Evolutionary conservation across 92 coral and sea anemone species (phyloP), one percentile per base, ranked within the genome.

Genomic region (Galaxea fascicularis): DNA sequence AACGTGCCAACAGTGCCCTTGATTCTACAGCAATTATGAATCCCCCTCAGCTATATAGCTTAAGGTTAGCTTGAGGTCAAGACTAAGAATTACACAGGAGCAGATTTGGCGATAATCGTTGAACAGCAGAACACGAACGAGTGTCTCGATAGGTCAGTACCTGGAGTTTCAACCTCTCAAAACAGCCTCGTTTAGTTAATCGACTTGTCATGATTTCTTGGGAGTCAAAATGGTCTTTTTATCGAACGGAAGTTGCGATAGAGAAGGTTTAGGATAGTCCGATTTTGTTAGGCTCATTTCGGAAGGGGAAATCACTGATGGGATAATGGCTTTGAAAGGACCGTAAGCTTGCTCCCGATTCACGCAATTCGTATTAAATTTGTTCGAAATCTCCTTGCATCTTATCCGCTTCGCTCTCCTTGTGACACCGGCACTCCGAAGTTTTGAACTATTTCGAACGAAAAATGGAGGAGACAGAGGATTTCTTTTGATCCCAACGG

Each of bases 251-350:
- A 81, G 77, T 8, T 35, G 41, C 41, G 25, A 29, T 26, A 14
- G 54, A 80, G 57, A 31, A 59, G 68, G 76, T 26, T 62, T 49
- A 64, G 13, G 17, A 4, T 70, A 82, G 86, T 70, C 86, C 86
- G 86, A 82, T 82, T 79, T 79, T 44, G 73, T 63, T 63, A 29
- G 83, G 72, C 68, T 57, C 47, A 60, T 63, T 65, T 65, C 31
- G 75, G 84, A 60, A 79, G 84, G 63, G 74, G 84, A 79, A 58
- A 21, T 35, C 6, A 52, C 58, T 44, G 56, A 75, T 54, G 35
- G 35, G 67, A 35, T 71, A 46, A 24, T 12, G 16, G 22, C 44
- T 76, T 31, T 4, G 22, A 21, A 11, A 3, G 54, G 10, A 25
- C 26, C 22, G 1, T 41, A 17, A 59, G 70, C 81, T 59, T 29